Percentiles rank a stretch among this genome's conserved stretches.
Evolutionary conservation across 2,888 invertebrate genomes (phyloP).

Genomic region (Agrotis exclamationis): DNA sequence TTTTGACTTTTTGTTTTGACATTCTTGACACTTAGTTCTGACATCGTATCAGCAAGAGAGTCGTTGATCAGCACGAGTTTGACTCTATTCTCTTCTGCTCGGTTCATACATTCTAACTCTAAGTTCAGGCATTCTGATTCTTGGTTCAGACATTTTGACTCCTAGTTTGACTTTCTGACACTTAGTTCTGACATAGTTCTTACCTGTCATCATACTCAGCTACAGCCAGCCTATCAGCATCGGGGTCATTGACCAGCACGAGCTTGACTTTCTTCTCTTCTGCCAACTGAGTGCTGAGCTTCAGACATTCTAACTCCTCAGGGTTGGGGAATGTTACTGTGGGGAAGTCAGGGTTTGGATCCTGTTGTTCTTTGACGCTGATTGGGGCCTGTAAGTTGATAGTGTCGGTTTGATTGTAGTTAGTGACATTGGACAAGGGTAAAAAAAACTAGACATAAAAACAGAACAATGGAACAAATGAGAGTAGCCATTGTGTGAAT

Average conservation of each 20-base stretch:
- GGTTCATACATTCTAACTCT: too few relatives aligned
- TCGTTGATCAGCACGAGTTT: too few relatives aligned
- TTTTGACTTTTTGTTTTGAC: constrained; percentile 93
- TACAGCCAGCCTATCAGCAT: constrained; percentile 98
- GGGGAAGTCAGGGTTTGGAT: constrained; percentile 99
- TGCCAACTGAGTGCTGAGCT: constrained; percentile 95
- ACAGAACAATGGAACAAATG: too few relatives aligned
- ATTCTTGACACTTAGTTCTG: not conserved
- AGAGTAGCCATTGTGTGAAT: too few relatives aligned
- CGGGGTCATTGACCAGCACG: constrained; percentile 99
- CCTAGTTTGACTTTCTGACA: not conserved
- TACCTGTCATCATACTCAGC: constrained; percentile 95
- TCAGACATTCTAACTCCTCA: constrained; percentile 96
- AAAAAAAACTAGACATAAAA: too few relatives aligned
- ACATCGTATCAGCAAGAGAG: too few relatives aligned
- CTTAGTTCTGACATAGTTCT: constrained; percentile 17
- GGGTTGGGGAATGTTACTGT: constrained; percentile 99
- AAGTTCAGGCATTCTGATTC: constrained; percentile 96
- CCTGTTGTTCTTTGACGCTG: constrained; percentile 94
- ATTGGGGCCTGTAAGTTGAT: constrained; percentile 89
- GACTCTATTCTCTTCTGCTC: too few relatives aligned
- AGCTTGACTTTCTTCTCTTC: constrained; percentile 93
- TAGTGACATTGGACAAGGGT: not conserved
- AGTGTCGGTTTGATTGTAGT: not conserved
- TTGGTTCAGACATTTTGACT: constrained; percentile 77